Base-by-base conservation (phyloP, 1,140 invertebrate genomes). In the Nasonia vitripennis region DNA sequence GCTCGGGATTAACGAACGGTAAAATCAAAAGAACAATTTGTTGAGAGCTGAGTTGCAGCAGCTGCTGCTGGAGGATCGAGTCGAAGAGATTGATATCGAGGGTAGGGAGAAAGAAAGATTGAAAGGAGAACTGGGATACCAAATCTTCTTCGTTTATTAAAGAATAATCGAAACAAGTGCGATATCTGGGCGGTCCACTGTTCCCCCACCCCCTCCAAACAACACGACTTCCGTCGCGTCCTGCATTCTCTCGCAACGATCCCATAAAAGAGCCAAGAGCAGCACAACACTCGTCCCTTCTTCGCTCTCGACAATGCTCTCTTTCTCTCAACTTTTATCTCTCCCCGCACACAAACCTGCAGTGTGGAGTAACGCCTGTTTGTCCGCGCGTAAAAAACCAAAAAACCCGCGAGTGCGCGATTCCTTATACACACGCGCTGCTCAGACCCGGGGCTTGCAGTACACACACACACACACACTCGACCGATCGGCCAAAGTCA, bases 1-100 rank as follows among this genome's bases (percentile, higher is more conserved):
- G 77, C 77, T 55, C 17, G 77, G 20, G 77, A 78, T 78, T 78
- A 78, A 78, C 77, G 77, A 78, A 55, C 77, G 48, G 41, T n/a
- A 23, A 27, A 78, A 55, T 78, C 45, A 55, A 78, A 62, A 34
- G 48, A 55, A 78, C 6, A 9, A 55, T 55, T 27, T 48, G 45
- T 55, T 23, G 48, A 78, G 77, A 10, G 55, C 20, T 62, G 17
- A 41, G 5, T 5, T 9, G 41, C 41, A 9, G 41, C 41, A 2
- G 41, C 41, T 2, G 0, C 41, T 45, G 55, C 20, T 20, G 6
- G 1, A 7, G 55, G 6, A 9, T 14, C 20, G 0, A 62, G 55
- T 62, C 55, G 55, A 17, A 62, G 20, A n/a, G 6, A 20, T 62
- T 17, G 17, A 55, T 55, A 17, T 55, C 51, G 14, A 55, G 34